Conservation (phyloP, 2,888 invertebrate species). For the Brachyopa scutellaris region DNA sequence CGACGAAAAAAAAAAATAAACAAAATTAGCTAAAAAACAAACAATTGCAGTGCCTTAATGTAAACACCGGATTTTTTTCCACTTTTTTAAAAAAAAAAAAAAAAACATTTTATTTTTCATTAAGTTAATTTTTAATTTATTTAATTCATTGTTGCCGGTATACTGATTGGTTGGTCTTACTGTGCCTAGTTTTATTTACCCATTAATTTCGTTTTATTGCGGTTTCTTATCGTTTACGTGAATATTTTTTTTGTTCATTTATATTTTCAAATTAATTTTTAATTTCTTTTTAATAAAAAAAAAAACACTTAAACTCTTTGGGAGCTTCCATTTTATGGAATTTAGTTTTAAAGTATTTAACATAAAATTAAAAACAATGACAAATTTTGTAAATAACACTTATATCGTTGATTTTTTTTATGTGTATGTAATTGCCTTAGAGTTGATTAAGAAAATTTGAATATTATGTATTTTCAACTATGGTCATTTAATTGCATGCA, state of each 20-base stretch:
- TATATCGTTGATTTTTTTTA: conserved; percentile 16
- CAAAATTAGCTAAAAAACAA: conserved; percentile 11
- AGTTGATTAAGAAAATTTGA: not conserved
- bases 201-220: conserved; percentile 35
- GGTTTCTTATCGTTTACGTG: conserved; percentile 53
- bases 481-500: conserved; percentile 65
- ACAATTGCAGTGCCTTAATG: conserved; percentile 64
- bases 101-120: not conserved
- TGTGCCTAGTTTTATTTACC: conserved; percentile 44
- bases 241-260: conserved; percentile 1
- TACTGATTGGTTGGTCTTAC: conserved; percentile 7
- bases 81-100: conserved; percentile 19
- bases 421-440: conserved; percentile 23
- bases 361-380: not conserved
- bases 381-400: conserved; percentile 28
- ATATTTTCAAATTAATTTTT: conserved; percentile 1
- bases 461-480: conserved; percentile 35
- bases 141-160: conserved; percentile 41
- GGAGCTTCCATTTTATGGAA: conserved; percentile 57
- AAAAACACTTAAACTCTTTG: not conserved
- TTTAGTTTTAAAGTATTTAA: conserved; percentile 20
- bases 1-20: not conserved
- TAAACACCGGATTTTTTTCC: conserved; percentile 13
- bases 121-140: conserved; percentile 34
- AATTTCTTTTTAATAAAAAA: not conserved